Conservation (phyloP, 2,888 invertebrate genomes). For the Hoplodrina ambigua region DNA sequence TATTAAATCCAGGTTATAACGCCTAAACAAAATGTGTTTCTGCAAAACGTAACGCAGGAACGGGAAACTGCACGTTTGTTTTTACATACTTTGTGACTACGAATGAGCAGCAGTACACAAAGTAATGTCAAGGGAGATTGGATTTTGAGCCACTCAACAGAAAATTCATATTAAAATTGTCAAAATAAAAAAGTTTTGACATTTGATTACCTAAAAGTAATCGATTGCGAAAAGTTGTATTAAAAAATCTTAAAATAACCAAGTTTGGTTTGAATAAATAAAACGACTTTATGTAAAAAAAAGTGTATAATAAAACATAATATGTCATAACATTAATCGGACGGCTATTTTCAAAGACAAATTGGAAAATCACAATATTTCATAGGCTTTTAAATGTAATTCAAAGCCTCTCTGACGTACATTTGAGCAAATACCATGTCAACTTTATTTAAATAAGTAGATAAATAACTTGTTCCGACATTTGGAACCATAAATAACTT, state of each 20-base stretch:
- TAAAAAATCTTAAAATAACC: too few relatives aligned
- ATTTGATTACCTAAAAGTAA: too few relatives aligned
- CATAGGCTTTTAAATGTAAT: neutral
- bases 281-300: neutral
- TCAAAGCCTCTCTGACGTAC: neutral
- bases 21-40: conserved; percentile 23
- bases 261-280: neutral
- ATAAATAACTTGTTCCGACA: conserved; percentile 1
- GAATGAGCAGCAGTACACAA: neutral
- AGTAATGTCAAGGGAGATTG: neutral
- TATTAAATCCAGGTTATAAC: neutral
- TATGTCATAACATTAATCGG: neutral
- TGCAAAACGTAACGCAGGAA: neutral
- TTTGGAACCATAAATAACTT: neutral
- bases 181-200: too few relatives aligned
- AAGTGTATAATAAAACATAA: conserved; percentile 2
- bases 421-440: conserved; percentile 38
- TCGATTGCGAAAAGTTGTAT: too few relatives aligned
- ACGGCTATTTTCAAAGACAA: neutral
- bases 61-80: neutral
- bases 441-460: neutral
- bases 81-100: neutral
- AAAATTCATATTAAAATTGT: too few relatives aligned
- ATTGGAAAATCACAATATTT: neutral
- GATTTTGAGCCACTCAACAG: too few relatives aligned